Evolutionary conservation across 2,888 invertebrate genomes (phyloP), one percentile per base, ranked within the genome.

Genomic region (Phrixothrix hirtus): DNA sequence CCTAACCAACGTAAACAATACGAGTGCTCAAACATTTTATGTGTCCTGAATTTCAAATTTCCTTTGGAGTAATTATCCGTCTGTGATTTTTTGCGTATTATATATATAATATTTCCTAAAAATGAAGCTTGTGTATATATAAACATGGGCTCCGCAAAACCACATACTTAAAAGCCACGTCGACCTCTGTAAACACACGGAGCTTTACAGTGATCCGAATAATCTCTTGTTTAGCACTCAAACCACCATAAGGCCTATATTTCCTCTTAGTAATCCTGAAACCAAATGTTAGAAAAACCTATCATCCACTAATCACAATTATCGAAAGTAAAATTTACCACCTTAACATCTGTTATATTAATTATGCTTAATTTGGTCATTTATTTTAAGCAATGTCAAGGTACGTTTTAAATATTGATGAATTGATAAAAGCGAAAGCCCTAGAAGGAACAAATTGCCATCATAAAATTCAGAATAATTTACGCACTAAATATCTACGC

Each of bases 1-100:
- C 51, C 39, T 51, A 51, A 51, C 37, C 52, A 52, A 41, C 41
- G 46, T 46, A 52, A 52, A 46, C 52, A 47, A 52, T 46, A 41
- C 30, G 39, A 48, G 26, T n/a, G n/a, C n/a, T n/a, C n/a, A n/a
- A n/a, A n/a, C n/a, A n/a, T n/a, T n/a, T n/a, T n/a, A n/a, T n/a
- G n/a, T n/a, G n/a, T n/a, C n/a, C n/a, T n/a, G n/a, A n/a, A n/a
- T n/a, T n/a, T n/a, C n/a, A n/a, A n/a, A n/a, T n/a, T n/a, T n/a
- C n/a, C n/a, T n/a, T n/a, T n/a, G n/a, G n/a, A n/a, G n/a, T n/a
- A n/a, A n/a, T n/a, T n/a, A n/a, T n/a, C n/a, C n/a, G n/a, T n/a
- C n/a, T n/a, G n/a, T n/a, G n/a, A n/a, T n/a, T n/a, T n/a, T n/a
- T n/a, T n/a, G n/a, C n/a, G n/a, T n/a, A n/a, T n/a, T n/a, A n/a